phyloP scores from a whole-genome alignment of 1,140 invertebrate species.

The Rhyacophila brunnea region DNA sequence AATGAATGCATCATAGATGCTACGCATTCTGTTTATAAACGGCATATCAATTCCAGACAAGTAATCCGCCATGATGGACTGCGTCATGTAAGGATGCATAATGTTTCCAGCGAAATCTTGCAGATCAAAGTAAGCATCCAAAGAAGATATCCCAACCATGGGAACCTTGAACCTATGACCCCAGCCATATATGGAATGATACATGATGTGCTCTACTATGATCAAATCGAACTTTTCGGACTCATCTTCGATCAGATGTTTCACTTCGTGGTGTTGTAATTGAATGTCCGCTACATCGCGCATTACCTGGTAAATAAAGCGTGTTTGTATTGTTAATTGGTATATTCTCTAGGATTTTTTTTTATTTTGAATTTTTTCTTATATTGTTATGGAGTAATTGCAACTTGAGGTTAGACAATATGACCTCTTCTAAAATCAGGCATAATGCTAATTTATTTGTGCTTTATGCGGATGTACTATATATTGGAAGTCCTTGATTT shows the following conservation, averaged over 20 bases:
- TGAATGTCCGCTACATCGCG: constrained; percentile 9
- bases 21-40: constrained; percentile 13
- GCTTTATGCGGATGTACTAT: too few relatives aligned
- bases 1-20: too few relatives aligned
- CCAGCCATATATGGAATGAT: constrained; percentile 30
- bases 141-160: too few relatives aligned
- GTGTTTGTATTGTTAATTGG: too few relatives aligned
- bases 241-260: constrained; percentile 29
- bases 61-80: not conserved
- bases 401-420: too few relatives aligned
- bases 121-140: constrained; percentile 12
- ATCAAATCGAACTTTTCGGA: constrained; percentile 38
- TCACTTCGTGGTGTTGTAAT: constrained; percentile 30
- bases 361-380: too few relatives aligned
- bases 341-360: too few relatives aligned
- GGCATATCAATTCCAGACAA: not conserved
- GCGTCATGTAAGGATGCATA: constrained; percentile 16
- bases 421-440: too few relatives aligned
- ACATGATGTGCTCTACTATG: constrained; percentile 32
- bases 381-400: too few relatives aligned
- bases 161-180: constrained; percentile 38
- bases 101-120: constrained; percentile 18
- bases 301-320: too few relatives aligned
- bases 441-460: too few relatives aligned
- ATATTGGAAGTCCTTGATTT: too few relatives aligned